Percentiles rank a stretch among this genome's conserved stretches.
phyloP scores from a whole-genome alignment of 1,140 invertebrate genomes.

The Diachasmimorpha longicaudata region DNA sequence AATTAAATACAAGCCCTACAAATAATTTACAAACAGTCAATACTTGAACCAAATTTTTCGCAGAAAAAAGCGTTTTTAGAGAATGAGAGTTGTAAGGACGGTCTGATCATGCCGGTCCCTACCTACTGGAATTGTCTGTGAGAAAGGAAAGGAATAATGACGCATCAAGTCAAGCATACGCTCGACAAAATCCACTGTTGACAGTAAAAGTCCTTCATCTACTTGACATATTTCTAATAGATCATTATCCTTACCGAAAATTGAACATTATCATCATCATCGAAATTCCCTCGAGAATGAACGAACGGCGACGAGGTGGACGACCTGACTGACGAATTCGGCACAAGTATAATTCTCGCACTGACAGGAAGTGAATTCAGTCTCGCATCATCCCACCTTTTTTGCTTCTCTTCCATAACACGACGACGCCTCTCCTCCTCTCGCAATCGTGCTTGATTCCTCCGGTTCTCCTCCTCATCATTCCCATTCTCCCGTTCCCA shows the following conservation, averaged over 20 bases:
- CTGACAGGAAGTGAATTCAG: conserved; percentile 43
- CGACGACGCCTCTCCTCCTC: conserved; percentile 24
- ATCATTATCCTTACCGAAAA: conserved; percentile 33
- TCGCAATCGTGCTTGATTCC: not conserved
- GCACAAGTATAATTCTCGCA: conserved; percentile 43
- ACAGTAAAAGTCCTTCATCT: too few species aligned
- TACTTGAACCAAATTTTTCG: too few species aligned
- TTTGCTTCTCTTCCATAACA: conserved; percentile 2
- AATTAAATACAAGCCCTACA: too few species aligned
- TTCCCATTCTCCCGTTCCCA: not conserved
- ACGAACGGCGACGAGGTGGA: not conserved
- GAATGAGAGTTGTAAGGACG: too few species aligned
- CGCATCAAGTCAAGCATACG: too few species aligned
- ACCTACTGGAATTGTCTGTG: too few species aligned
- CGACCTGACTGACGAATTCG: not conserved
- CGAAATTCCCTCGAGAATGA: conserved; percentile 25
- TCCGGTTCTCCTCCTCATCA: not conserved
- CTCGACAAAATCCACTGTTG: too few species aligned
- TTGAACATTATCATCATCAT: conserved; percentile 13
- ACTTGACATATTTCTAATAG: too few species aligned
- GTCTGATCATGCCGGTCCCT: too few species aligned
- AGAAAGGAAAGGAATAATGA: too few species aligned
- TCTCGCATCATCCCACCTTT: conserved; percentile 31
- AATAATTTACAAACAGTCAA: too few species aligned
- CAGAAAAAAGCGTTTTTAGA: too few species aligned